Evolutionary conservation across 2,797 vertebrate genomes (phyloP), one percentile per base, ranked within the genome.

Genomic region (Sebastes flavidus): DNA sequence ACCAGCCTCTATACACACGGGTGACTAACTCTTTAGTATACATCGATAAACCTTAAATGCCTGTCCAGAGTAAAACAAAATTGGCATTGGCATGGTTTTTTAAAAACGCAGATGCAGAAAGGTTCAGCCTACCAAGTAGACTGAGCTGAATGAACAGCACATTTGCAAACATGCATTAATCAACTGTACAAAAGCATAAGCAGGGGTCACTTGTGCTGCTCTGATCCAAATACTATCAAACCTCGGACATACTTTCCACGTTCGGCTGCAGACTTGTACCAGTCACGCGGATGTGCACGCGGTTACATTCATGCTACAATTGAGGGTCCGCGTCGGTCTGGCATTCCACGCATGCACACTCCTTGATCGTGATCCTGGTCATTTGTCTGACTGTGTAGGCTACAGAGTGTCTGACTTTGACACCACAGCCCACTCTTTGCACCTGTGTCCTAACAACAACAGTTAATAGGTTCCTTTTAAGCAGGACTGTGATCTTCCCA

Each of bases 281-380:
- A 42, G 38, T 3, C 14, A 42, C 14, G 38, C 38, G 0, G 6
- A 49, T 18, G 46, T 20, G 46, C 16, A 49, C 18, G 46, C 0
- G 16, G 16, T 49, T 20, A 18, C 46, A 49, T 49, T 20, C 18
- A 49, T 20, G 7, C 46, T 49, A 49, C 46, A 49, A 49, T 49
- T 49, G 38, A 42, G 38, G 38, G 38, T 16, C 18, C 18, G 46
- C 16, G 46, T 49, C 6, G 18, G 46, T 49, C 46, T 20, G 46
- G 46, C 16, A 0, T 49, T 49, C 46, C 46, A 49, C 3, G 46
- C 18, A 49, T 49, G 46, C 18, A 9, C 16, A 49, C 0, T 49
- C 16, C 46, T 3, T 49, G 46, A 49, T 49, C 46, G 0, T 13
- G 36, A 38, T 38, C 46, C 36, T 38, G 0, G 13, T 38, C 36